phyloP scores from a whole-genome alignment of 2,113 vertebrate species.

The Cygnus atratus region DNA sequence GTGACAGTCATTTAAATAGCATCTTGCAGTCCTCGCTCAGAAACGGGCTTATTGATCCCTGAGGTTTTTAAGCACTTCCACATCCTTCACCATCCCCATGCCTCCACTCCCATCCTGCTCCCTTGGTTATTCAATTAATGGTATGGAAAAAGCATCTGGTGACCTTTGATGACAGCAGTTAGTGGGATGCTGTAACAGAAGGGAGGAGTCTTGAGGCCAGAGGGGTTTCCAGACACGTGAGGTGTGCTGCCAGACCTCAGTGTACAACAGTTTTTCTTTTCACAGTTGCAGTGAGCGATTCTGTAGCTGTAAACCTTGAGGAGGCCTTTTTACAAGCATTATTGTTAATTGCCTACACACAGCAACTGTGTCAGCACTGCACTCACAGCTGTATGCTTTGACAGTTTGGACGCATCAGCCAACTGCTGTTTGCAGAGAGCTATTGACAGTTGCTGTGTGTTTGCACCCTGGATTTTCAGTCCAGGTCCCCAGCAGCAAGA shows the following conservation, averaged over 20 bases:
- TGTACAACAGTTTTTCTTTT: fast-evolving
- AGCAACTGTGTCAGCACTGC: not conserved
- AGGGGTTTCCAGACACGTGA: not conserved
- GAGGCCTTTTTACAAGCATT: not conserved
- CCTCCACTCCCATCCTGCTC: not conserved
- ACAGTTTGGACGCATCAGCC: not conserved
- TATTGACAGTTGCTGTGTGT: not conserved
- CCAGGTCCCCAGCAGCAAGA: not conserved
- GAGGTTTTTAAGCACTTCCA: not conserved
- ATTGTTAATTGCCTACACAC: not conserved
- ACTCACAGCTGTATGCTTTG: not conserved
- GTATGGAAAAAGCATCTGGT: constrained; percentile 8
- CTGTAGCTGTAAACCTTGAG: not conserved
- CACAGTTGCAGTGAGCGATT: not conserved
- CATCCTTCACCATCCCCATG: not conserved
- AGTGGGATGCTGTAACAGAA: not conserved
- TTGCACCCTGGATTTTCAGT: not conserved
- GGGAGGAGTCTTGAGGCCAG: not conserved
- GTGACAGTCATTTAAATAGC: not conserved
- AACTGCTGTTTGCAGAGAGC: not conserved
- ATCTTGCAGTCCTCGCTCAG: not conserved
- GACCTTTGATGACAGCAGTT: not conserved
- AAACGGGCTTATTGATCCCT: not conserved
- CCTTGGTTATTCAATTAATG: not conserved
- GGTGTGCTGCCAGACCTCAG: not conserved